Evolutionary conservation across 2,888 invertebrate species (phyloP).

Genomic region (Sturmia bella): DNA sequence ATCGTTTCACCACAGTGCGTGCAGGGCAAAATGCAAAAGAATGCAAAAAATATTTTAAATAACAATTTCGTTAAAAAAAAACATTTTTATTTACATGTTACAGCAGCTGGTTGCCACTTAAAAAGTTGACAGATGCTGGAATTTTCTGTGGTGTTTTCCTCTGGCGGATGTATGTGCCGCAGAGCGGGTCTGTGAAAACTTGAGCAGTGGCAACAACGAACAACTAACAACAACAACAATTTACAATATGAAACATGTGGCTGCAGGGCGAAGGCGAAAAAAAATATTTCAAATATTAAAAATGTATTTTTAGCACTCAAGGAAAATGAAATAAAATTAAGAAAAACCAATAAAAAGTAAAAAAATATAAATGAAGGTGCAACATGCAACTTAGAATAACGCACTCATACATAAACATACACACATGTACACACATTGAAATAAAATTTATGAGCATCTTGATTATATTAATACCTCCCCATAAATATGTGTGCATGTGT

Average conservation of each 20-base stretch:
- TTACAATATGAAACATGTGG: conserved; percentile 34
- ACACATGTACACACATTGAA: not conserved
- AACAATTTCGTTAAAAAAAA: not conserved
- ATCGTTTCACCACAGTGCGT: conserved; percentile 19
- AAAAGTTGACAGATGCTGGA: conserved; percentile 68
- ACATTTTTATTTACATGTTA: conserved; percentile 46
- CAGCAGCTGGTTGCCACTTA: conserved; percentile 63
- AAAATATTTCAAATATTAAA: conserved; percentile 46
- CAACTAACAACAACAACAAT: conserved; percentile 5
- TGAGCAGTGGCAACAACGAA: conserved; percentile 26
- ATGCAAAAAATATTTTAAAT: conserved; percentile 18
- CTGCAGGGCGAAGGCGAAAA: conserved; percentile 21
- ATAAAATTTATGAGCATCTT: conserved; percentile 54
- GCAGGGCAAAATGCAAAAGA: conserved; percentile 13
- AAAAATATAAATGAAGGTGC: conserved; percentile 36
- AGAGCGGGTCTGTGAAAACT: conserved; percentile 7
- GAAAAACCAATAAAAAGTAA: conserved; percentile 13
- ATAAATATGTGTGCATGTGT: not conserved
- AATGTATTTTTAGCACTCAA: conserved; percentile 60
- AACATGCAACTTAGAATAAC: too few relatives aligned
- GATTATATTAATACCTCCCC: not conserved
- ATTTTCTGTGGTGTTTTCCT: conserved; percentile 48
- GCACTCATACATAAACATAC: too few relatives aligned
- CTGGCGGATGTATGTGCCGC: conserved; percentile 15
- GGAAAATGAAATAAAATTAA: conserved; percentile 34